Percentiles rank a stretch among this genome's conserved stretches.
phyloP scores from a whole-genome alignment of 2,113 vertebrate species.

The Protobothrops mucrosquamatus region DNA sequence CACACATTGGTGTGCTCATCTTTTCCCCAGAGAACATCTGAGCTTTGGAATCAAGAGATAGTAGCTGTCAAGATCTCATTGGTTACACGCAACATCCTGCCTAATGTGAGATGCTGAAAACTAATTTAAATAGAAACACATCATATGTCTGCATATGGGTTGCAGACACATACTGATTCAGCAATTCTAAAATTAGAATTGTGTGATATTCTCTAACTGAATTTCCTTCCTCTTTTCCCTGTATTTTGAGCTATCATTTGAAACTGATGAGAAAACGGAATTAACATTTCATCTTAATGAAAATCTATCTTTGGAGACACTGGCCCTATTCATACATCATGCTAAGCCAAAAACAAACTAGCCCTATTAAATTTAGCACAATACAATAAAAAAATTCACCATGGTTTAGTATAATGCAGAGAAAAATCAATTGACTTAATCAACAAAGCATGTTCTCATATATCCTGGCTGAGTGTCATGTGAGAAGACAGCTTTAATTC shows the following conservation, averaged over 20 bases:
- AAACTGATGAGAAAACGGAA: neutral
- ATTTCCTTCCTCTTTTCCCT: neutral
- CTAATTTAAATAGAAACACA: neutral
- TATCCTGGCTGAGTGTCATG: neutral
- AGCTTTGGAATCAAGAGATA: neutral
- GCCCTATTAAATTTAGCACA: neutral
- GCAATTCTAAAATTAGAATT: neutral
- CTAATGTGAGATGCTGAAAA: neutral
- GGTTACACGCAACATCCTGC: neutral
- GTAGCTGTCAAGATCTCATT: no score
- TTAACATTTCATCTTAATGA: neutral
- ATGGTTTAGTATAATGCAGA: neutral
- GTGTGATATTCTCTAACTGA: neutral
- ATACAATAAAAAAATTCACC: neutral
- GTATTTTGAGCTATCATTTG: neutral
- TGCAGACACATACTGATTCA: neutral
- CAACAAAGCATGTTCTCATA: neutral
- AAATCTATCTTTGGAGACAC: neutral
- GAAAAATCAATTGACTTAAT: neutral
- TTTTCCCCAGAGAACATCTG: neutral
- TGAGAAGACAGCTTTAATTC: neutral
- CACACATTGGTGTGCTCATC: neutral
- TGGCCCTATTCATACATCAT: neutral
- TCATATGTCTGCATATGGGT: neutral
- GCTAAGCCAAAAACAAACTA: neutral